phyloP scores from a whole-genome alignment of 2,888 invertebrate genomes.

The Rhopalosiphum nymphaeae region DNA sequence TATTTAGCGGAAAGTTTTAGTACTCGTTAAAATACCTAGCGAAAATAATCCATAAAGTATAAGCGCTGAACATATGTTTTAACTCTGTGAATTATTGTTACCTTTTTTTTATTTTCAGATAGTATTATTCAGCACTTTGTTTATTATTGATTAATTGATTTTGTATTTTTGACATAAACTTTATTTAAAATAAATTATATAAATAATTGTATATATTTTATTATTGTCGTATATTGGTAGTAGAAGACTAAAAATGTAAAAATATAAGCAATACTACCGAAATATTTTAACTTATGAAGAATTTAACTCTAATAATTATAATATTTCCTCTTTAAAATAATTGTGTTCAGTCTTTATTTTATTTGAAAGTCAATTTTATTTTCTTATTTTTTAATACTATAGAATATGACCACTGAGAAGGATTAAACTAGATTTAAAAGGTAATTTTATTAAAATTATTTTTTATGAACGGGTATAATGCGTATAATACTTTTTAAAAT shows the following conservation, averaged over 20 bases:
- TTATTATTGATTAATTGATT: not conserved
- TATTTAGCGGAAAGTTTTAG: not conserved
- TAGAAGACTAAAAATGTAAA: not conserved
- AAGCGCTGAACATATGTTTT: not conserved
- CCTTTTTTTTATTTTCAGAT: not conserved
- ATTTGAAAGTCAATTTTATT: not conserved
- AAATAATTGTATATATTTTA: not conserved
- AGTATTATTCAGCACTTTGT: not conserved
- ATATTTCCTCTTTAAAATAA: not conserved
- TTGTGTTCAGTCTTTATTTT: not conserved
- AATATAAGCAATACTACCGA: not conserved
- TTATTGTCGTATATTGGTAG: not conserved
- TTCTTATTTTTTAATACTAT: not conserved
- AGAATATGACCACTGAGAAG: not conserved
- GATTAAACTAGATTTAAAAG: slow-evolving; percentile 6
- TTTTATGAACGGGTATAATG: not conserved
- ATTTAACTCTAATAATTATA: not conserved
- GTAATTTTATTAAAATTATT: slow-evolving; percentile 13
- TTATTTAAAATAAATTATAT: not conserved
- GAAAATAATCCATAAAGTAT: not conserved
- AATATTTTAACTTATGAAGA: not conserved
- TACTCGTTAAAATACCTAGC: not conserved
- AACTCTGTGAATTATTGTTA: not conserved
- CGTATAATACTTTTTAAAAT: not conserved
- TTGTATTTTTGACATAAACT: not conserved